Conservation (phyloP, 2,888 invertebrate species). For the Xanthia icteritia region DNA sequence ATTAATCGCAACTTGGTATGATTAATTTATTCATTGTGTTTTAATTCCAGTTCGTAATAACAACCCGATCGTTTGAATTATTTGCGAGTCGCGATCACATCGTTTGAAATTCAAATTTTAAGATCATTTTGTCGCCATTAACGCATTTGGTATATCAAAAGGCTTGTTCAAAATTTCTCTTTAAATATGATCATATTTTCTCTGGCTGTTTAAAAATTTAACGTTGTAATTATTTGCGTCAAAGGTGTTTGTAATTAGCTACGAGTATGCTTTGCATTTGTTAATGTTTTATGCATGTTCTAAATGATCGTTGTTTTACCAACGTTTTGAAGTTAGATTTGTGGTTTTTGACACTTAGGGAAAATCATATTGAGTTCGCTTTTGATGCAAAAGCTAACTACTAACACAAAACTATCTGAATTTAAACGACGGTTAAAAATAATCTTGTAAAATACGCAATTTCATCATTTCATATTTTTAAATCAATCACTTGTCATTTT, state of each 20-base stretch:
- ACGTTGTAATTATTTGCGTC: conserved; percentile 31
- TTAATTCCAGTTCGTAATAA: conserved; percentile 61
- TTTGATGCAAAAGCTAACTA: not conserved
- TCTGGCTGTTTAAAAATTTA: conserved; percentile 30
- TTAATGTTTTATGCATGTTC: conserved; percentile 15
- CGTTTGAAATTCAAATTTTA: conserved; percentile 68
- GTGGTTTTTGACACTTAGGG: not conserved
- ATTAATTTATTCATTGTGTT: conserved; percentile 68
- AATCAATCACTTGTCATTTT: not conserved
- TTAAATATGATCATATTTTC: conserved; percentile 29
- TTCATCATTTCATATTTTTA: not conserved
- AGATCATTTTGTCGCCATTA: conserved; percentile 60
- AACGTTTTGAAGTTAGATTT: not conserved
- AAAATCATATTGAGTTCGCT: not conserved
- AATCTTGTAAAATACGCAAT: not conserved
- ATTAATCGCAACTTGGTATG: conserved; percentile 47
- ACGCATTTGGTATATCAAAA: conserved; percentile 53
- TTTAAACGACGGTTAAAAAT: not conserved
- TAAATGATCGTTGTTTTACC: not conserved
- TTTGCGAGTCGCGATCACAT: conserved; percentile 50
- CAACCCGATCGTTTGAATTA: conserved; percentile 49
- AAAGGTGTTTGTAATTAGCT: conserved; percentile 15
- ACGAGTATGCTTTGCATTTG: not conserved
- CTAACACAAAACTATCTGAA: not conserved
- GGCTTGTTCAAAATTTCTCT: conserved; percentile 32